A percentile compares a stretch with the other conserved stretches of the same genome.
phyloP scores from a whole-genome alignment of 2,113 vertebrate species.

The Forbesichthys papilliferus region DNA sequence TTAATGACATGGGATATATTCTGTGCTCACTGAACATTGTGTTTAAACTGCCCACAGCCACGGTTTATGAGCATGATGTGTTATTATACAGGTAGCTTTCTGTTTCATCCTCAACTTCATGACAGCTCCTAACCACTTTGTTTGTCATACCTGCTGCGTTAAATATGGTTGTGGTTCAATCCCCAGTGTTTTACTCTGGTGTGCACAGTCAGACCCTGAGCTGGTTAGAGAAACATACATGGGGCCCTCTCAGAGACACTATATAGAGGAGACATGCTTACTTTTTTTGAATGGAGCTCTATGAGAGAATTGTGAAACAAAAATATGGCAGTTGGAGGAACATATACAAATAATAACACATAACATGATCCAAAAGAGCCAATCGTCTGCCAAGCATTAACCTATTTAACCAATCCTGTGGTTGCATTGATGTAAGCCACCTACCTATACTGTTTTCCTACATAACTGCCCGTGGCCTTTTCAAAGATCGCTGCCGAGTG shows the following conservation, averaged over 20 bases:
- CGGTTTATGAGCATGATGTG: conserved; percentile 44
- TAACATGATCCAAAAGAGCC: too few species aligned
- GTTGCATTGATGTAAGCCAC: too few species aligned
- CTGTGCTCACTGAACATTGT: conserved; percentile 29
- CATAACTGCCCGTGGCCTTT: too few species aligned
- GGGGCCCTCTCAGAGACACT: conserved; percentile 15
- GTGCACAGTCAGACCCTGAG: conserved; percentile 51
- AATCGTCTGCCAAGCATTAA: too few species aligned
- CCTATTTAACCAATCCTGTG: too few species aligned
- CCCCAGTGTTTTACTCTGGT: conserved; percentile 65
- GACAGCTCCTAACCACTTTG: conserved; percentile 62
- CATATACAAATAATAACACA: too few species aligned
- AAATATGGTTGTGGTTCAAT: conserved; percentile 68
- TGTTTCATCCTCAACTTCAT: conserved; percentile 58
- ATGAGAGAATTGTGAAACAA: too few species aligned
- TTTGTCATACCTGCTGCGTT: conserved; percentile 78
- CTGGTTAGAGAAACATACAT: conserved; percentile 57
- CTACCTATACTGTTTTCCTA: too few species aligned
- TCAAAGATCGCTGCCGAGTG: too few species aligned
- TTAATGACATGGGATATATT: conserved; percentile 36
- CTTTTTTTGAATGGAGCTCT: too few species aligned
- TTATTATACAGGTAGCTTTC: conserved; percentile 51
- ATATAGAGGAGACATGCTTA: too few species aligned
- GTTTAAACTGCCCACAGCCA: conserved; percentile 47
- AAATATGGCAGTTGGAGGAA: too few species aligned